Base-by-base conservation (phyloP, 2,797 vertebrate genomes). In the Neosilurus hyrtlii region DNA sequence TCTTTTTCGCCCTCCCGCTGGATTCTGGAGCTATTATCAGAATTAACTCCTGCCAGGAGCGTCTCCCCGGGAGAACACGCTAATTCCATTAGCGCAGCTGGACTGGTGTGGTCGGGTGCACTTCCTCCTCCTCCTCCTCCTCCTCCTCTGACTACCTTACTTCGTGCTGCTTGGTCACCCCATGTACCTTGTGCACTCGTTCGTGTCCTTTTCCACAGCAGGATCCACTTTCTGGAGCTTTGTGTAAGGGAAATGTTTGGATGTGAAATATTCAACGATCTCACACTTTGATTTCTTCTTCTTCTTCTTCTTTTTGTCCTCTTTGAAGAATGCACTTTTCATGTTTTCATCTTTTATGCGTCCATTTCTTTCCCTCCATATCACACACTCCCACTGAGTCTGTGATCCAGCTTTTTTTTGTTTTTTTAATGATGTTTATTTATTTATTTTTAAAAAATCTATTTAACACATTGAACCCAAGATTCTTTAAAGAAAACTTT, bases 21-120 rank as follows among this genome's bases (percentile, higher is more conserved):
- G 93, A 91, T 90, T 91, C 89, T 89, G 82, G 87, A 89, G 92
- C 93, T 94, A 94, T 94, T 94, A 94, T 94, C 92, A 90, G 93
- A 94, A 95, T 94, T 94, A 94, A 94, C 91, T 94, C 92, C 92
- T 91, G 91, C 93, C 91, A 94, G 92, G 90, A 94, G 91, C 89
- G 84, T 90, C 89, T 91, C 92, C 92, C 89, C 85, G 92, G 90
- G 92, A 94, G 90, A 94, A 95, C 93, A 95, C 91, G 93, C 92
- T 94, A 94, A 94, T 94, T 94, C 94, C 94, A 95, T 95, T 95
- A 95, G 94, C 94, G 92, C 93, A 91, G 93, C 92, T 95, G 94
- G 94, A 94, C 91, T 79, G 86, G n/a, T 78, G 56, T 65, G 86
- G 92, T 92, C 92, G 92, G 51, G 61, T 56, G 65, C 81, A 65